Conservation (phyloP, 2,113 vertebrate genomes). For the Chloropsis hardwickii region DNA sequence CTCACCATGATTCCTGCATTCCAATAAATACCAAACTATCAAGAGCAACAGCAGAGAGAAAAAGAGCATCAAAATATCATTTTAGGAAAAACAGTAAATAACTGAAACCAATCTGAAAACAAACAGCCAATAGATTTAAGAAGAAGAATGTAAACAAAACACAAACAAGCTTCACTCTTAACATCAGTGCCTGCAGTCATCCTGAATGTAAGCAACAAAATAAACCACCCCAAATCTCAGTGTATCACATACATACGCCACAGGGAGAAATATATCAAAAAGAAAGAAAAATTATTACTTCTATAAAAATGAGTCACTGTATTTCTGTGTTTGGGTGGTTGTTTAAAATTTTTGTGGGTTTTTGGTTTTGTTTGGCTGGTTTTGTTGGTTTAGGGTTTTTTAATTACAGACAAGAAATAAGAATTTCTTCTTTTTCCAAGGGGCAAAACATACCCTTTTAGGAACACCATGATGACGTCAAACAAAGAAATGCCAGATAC, state of each 20-base stretch:
- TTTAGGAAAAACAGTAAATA: slow-evolving; percentile 12
- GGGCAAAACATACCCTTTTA: background rate
- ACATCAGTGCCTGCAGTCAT: background rate
- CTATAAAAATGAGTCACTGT: background rate
- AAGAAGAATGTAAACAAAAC: background rate
- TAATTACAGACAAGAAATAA: background rate
- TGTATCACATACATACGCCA: background rate
- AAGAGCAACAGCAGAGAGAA: background rate
- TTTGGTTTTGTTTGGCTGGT: background rate
- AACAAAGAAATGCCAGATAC: background rate
- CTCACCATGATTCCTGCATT: slow-evolving; percentile 5
- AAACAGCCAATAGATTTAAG: background rate
- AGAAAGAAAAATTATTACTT: background rate
- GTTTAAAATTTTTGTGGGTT: background rate
- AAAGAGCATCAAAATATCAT: background rate
- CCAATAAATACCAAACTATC: slow-evolving; percentile 42
- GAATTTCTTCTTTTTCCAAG: background rate
- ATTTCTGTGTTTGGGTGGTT: background rate
- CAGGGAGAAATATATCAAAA: background rate
- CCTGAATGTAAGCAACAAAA: background rate
- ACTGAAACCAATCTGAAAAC: slow-evolving; percentile 10
- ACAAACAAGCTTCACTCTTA: background rate
- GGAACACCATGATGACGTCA: background rate
- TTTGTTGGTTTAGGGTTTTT: background rate
- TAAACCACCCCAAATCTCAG: background rate